phyloP scores from a whole-genome alignment of 2,888 invertebrate genomes.

The Poecilobothrus nobilitatus region DNA sequence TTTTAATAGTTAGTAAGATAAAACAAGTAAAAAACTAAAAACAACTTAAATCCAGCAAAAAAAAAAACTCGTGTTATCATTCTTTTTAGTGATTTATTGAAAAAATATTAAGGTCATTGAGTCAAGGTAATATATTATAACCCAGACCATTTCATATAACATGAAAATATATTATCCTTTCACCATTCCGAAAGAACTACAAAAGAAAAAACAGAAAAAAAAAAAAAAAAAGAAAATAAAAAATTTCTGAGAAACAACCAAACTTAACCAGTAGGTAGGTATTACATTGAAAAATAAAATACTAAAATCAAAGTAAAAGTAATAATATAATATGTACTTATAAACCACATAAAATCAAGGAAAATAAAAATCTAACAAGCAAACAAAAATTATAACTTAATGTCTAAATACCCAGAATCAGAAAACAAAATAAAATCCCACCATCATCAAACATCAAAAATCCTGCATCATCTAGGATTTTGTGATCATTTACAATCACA shows the following conservation, averaged over 20 bases:
- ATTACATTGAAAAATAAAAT: not conserved
- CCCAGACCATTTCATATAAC: not conserved
- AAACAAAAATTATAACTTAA: not conserved
- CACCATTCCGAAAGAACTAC: not conserved
- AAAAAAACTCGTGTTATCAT: not conserved
- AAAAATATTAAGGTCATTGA: conserved; percentile 1
- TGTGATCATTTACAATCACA: not conserved
- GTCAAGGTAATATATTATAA: not conserved
- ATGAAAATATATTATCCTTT: conserved; percentile 1
- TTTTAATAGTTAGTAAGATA: too few species aligned
- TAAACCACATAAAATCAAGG: not conserved
- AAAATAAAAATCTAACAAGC: not conserved
- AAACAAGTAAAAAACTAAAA: too few species aligned
- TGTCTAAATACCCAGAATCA: not conserved
- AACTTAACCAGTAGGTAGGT: too few species aligned
- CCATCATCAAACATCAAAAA: not conserved
- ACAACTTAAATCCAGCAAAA: too few species aligned
- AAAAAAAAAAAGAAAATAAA: too few species aligned
- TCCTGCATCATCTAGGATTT: conserved; percentile 5
- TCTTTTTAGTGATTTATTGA: not conserved
- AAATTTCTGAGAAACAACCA: too few species aligned
- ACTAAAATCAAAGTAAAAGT: not conserved
- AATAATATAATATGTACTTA: not conserved
- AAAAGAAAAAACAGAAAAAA: too few species aligned
- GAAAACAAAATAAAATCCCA: not conserved